Conservation (phyloP, 2,113 vertebrate genomes). For the Thamnaconus septentrionalis region DNA sequence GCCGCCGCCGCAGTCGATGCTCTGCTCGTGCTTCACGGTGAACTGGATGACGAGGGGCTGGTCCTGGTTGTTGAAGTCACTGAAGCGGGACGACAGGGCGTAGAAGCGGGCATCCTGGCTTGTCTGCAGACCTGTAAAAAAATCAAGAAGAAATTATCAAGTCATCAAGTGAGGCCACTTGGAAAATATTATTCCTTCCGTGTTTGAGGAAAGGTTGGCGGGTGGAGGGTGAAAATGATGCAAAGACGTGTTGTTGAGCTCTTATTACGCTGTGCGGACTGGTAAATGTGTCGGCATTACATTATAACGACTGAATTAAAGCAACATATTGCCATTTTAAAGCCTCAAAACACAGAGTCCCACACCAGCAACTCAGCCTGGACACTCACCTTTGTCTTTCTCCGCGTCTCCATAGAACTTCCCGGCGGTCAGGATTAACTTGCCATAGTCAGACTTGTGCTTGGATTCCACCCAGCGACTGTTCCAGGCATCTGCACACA, state of each 20-base stretch:
- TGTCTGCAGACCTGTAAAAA: slow-evolving; percentile 75
- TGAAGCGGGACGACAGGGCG: slow-evolving; percentile 77
- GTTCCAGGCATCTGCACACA: slow-evolving; percentile 75
- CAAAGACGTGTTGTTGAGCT: too few species aligned
- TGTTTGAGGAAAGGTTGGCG: too few species aligned
- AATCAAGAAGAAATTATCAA: background rate
- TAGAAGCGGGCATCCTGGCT: slow-evolving; percentile 82
- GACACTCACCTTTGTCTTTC: slow-evolving; percentile 80
- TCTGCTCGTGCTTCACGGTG: slow-evolving; percentile 84
- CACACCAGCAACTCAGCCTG: background rate
- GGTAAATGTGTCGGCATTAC: too few species aligned
- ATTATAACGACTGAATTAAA: background rate
- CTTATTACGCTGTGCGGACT: too few species aligned
- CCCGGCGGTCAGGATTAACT: slow-evolving; percentile 78
- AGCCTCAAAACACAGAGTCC: background rate
- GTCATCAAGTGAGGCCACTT: too few species aligned
- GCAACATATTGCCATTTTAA: background rate
- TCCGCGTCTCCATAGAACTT: slow-evolving; percentile 82
- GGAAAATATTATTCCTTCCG: too few species aligned
- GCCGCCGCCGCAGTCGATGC: slow-evolving; percentile 80
- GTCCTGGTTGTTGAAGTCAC: slow-evolving; percentile 79
- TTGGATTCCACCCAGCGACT: slow-evolving; percentile 80
- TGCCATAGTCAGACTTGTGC: slow-evolving; percentile 78
- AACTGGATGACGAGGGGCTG: slow-evolving; percentile 80
- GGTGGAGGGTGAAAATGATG: too few species aligned